A percentile compares a stretch with the other conserved stretches of the same genome.
These are phyloP conservation scores for Cinara cedri DNA, from an alignment of 2,888 invertebrate genomes.

Conservation along the genomic window DNA sequence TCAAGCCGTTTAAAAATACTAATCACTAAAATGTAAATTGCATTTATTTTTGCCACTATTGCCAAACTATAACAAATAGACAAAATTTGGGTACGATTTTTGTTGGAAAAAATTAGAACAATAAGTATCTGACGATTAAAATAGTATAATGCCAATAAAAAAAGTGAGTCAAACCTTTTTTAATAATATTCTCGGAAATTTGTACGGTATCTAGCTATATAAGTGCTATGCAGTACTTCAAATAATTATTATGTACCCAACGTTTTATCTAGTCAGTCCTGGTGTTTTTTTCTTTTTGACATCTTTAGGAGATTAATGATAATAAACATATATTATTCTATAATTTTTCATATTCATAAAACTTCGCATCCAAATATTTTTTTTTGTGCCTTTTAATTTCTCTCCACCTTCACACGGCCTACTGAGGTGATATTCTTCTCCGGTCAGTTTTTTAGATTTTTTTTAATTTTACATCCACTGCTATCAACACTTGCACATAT, in stretches of 20 bases:
- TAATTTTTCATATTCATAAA: conserved; percentile 25
- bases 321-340: neutral
- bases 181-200: neutral
- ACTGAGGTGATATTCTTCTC: neutral
- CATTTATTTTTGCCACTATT: too few relatives aligned
- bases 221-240: too few relatives aligned
- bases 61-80: too few relatives aligned
- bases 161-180: neutral
- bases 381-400: conserved; percentile 19
- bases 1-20: too few relatives aligned
- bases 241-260: neutral
- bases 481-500: conserved; percentile 1
- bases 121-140: too few relatives aligned
- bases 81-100: too few relatives aligned
- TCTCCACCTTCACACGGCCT: too few relatives aligned
- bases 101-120: too few relatives aligned
- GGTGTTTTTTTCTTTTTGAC: conserved; percentile 21
- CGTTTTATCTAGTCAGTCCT: neutral
- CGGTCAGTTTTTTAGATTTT: conserved; percentile 13
- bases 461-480: conserved; percentile 4
- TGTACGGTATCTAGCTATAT: neutral
- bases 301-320: conserved; percentile 47
- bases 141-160: neutral
- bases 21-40: too few relatives aligned
- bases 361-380: neutral